Conservation (phyloP, 2,888 invertebrate genomes). For the Congeria kusceri region DNA sequence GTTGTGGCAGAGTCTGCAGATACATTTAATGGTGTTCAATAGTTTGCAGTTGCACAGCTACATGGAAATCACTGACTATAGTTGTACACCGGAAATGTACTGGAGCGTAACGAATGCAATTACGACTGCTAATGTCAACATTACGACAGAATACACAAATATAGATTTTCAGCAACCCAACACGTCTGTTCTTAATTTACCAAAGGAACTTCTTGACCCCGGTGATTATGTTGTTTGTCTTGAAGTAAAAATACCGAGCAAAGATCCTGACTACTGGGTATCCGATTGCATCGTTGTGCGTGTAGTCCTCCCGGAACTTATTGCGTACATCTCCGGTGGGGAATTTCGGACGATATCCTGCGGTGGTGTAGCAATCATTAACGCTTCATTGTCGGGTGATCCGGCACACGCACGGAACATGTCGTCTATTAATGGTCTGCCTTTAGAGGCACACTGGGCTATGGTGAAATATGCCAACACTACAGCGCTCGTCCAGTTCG, state of each 20-base stretch:
- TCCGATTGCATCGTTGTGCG: slow-evolving; percentile 37
- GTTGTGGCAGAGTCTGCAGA: too few relatives aligned
- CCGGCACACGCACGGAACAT: slow-evolving; percentile 21
- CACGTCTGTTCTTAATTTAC: slow-evolving; percentile 42
- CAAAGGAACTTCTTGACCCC: slow-evolving; percentile 31
- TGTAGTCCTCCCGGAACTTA: slow-evolving; percentile 50
- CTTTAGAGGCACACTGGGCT: slow-evolving; percentile 28
- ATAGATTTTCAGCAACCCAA: slow-evolving; percentile 26
- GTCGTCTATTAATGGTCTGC: background rate
- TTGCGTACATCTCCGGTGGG: slow-evolving; percentile 52
- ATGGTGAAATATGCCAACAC: background rate
- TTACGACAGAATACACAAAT: too few relatives aligned
- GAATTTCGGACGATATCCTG: slow-evolving; percentile 25
- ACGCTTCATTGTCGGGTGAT: slow-evolving; percentile 44
- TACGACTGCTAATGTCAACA: too few relatives aligned
- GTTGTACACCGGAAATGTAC: slow-evolving; percentile 18
- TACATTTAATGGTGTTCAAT: too few relatives aligned
- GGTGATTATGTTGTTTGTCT: slow-evolving; percentile 44
- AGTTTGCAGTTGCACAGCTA: slow-evolving; percentile 32
- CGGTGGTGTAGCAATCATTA: slow-evolving; percentile 34
- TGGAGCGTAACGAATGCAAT: slow-evolving; percentile 13
- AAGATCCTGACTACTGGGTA: slow-evolving; percentile 24
- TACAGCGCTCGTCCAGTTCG: background rate
- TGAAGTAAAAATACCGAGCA: slow-evolving; percentile 38
- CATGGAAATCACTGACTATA: slow-evolving; percentile 17